These are phyloP conservation scores for Drosophila tropicalis DNA, from an alignment of 1,140 invertebrate genomes.

Conservation along the genomic window DNA sequence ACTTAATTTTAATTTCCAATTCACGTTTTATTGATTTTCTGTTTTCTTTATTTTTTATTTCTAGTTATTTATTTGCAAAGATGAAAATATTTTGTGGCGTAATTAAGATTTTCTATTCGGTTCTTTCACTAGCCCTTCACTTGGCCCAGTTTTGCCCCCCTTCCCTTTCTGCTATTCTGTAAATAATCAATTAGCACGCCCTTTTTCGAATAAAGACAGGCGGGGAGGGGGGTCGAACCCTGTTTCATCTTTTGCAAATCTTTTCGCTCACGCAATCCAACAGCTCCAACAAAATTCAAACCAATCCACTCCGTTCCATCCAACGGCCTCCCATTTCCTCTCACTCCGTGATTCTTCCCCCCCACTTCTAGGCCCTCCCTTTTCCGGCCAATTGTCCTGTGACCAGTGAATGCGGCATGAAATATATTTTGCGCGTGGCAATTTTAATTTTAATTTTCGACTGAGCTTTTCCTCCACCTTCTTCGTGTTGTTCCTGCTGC, in stretches of 20 bases:
- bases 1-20: constrained; percentile 8
- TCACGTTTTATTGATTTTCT: constrained; percentile 28
- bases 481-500: constrained; percentile 2
- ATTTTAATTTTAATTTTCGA: constrained; percentile 56
- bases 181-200: constrained; percentile 53
- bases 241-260: constrained; percentile 31
- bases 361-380: background rate
- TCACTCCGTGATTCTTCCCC: too few relatives aligned
- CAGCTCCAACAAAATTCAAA: background rate
- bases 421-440: constrained; percentile 52
- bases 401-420: constrained; percentile 22
- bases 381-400: background rate
- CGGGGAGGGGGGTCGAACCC: background rate
- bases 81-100: constrained; percentile 21
- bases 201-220: background rate
- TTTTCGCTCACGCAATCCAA: constrained; percentile 28
- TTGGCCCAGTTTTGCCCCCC: background rate
- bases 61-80: constrained; percentile 15
- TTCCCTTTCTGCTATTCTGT: background rate
- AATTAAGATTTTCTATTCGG: constrained; percentile 21
- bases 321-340: too few relatives aligned
- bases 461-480: background rate
- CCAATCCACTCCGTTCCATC: too few relatives aligned
- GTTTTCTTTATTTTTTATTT: background rate
- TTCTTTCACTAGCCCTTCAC: background rate